A percentile compares a stretch with the other conserved stretches of the same genome.
phyloP scores from a whole-genome alignment of 1,140 invertebrate genomes.

The Anadara kagoshimensis region DNA sequence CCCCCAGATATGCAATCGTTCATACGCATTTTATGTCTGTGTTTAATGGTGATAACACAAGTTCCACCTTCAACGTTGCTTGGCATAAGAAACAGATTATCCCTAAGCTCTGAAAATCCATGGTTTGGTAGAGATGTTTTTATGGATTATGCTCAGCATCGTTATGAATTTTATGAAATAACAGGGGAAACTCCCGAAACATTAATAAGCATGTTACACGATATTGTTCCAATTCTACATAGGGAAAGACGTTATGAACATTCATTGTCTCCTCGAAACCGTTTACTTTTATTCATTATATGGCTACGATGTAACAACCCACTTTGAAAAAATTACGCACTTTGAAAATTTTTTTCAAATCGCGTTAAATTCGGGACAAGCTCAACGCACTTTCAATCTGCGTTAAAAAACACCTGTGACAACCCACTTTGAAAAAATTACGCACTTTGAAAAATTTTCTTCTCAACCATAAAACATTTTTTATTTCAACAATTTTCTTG shows the following conservation, averaged over 20 bases:
- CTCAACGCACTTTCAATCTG: too few species aligned
- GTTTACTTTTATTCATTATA: neutral
- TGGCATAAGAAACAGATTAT: neutral
- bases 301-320: too few species aligned
- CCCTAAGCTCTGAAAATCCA: neutral
- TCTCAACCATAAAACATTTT: too few species aligned
- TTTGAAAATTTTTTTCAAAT: too few species aligned
- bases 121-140: neutral
- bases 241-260: neutral
- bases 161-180: neutral
- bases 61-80: neutral
- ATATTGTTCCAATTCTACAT: neutral
- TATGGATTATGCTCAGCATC: neutral
- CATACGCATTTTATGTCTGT: neutral
- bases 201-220: neutral
- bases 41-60: neutral
- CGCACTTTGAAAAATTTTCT: too few species aligned
- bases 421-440: too few species aligned
- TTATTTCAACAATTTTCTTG: too few species aligned
- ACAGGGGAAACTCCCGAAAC: constrained; percentile 6
- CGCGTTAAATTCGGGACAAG: too few species aligned
- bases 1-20: neutral
- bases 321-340: too few species aligned
- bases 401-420: too few species aligned
- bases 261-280: neutral